Conservation (phyloP, 2,113 vertebrate species). For the Lethenteron camtschaticum region DNA sequence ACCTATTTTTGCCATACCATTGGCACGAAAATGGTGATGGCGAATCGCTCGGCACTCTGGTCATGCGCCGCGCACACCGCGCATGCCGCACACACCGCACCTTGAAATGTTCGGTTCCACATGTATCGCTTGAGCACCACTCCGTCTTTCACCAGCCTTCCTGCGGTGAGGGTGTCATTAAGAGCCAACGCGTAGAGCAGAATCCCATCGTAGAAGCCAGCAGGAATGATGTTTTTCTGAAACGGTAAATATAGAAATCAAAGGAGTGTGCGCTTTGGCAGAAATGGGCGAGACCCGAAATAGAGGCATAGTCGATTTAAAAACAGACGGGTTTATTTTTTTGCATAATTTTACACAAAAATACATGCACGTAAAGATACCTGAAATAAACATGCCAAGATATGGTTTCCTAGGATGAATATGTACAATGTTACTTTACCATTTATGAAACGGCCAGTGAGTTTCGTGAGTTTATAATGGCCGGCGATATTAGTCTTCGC, state of each 20-base stretch:
- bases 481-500: no score
- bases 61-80: no score
- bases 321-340: not conserved
- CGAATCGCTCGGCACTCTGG: no score
- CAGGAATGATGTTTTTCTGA: slow-evolving; percentile 17
- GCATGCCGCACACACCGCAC: slow-evolving; percentile 11
- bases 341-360: not conserved
- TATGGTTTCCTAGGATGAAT: not conserved
- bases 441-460: no score
- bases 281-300: not conserved
- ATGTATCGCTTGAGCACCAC: slow-evolving; percentile 22
- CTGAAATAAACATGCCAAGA: not conserved
- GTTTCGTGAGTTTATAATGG: no score
- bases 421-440: not conserved
- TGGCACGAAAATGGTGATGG: no score
- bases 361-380: not conserved
- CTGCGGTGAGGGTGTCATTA: slow-evolving; percentile 22
- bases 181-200: slow-evolving; percentile 30
- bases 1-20: no score
- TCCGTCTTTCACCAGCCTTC: slow-evolving; percentile 18
- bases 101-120: slow-evolving; percentile 33
- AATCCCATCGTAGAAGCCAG: slow-evolving; percentile 28
- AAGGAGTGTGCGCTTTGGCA: not conserved
- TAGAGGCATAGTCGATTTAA: not conserved
- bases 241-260: not conserved